Evolutionary conservation across 2,888 invertebrate genomes (phyloP).

Genomic region (Pogonocherus hispidulus): DNA sequence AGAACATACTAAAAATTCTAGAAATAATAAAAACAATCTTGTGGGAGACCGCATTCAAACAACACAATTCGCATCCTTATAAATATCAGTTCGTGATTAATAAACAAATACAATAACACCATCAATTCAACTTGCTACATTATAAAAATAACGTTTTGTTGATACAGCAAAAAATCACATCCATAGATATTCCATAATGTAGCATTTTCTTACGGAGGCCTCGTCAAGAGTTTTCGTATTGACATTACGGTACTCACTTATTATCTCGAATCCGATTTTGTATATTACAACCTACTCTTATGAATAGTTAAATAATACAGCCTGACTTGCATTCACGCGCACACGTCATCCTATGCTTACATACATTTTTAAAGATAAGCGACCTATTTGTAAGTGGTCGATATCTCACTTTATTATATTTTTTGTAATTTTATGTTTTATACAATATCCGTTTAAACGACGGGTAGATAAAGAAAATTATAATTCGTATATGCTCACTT

Average conservation of each 20-base stretch:
- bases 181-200: slow-evolving; percentile 44
- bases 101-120: slow-evolving; percentile 60
- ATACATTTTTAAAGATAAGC: slow-evolving; percentile 45
- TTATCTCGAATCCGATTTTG: slow-evolving; percentile 50
- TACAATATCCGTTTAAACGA: slow-evolving; percentile 58
- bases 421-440: slow-evolving; percentile 54
- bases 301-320: slow-evolving; percentile 65
- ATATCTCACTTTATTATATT: slow-evolving; percentile 44
- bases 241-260: slow-evolving; percentile 54
- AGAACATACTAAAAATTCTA: slow-evolving; percentile 29
- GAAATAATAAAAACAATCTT: slow-evolving; percentile 19
- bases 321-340: slow-evolving; percentile 65
- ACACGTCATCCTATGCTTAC: slow-evolving; percentile 47
- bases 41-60: slow-evolving; percentile 39
- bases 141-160: slow-evolving; percentile 51
- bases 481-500: slow-evolving; percentile 62
- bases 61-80: slow-evolving; percentile 45
- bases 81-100: slow-evolving; percentile 56
- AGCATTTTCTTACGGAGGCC: slow-evolving; percentile 43
- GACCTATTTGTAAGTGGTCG: slow-evolving; percentile 56
- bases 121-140: slow-evolving; percentile 54
- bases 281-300: slow-evolving; percentile 57
- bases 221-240: slow-evolving; percentile 31
- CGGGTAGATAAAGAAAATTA: slow-evolving; percentile 59
- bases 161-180: slow-evolving; percentile 42